A percentile compares a stretch with the other conserved stretches of the same genome.
Conservation (phyloP, 2,797 vertebrate genomes). For the Cryptoprocta ferox region DNA sequence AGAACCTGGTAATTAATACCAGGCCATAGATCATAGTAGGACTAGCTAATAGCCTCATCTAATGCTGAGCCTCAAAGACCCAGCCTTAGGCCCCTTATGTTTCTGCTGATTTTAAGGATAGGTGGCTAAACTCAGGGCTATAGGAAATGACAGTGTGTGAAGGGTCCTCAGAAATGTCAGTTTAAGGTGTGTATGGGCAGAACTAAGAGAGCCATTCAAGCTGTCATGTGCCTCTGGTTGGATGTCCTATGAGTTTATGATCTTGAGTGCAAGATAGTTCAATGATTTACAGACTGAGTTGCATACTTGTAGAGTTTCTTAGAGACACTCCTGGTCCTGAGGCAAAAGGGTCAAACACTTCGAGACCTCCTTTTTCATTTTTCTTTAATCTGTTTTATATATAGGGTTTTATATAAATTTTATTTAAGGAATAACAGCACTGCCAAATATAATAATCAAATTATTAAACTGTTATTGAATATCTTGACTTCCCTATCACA, state of each 20-base stretch:
- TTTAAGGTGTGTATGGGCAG: not conserved
- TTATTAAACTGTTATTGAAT: not conserved
- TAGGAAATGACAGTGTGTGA: not conserved
- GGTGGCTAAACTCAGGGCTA: not conserved
- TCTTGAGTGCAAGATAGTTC: not conserved
- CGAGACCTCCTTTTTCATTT: not conserved
- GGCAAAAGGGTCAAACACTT: not conserved
- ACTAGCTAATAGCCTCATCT: not conserved
- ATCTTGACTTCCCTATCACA: not conserved
- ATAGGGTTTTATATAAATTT: not conserved
- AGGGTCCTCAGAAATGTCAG: not conserved
- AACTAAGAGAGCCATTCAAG: not conserved
- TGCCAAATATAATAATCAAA: not conserved
- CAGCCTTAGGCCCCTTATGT: not conserved
- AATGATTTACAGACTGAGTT: not conserved
- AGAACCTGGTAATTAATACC: not conserved
- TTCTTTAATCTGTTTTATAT: not conserved
- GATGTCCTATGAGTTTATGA: not conserved
- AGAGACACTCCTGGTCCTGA: not conserved
- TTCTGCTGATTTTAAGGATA: not conserved
- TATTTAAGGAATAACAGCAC: not conserved
- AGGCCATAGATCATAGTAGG: not conserved
- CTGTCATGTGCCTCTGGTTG: not conserved
- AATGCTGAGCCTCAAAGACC: not conserved
- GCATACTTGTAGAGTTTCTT: not conserved